Evolutionary conservation across 2,113 vertebrate species (phyloP).

Genomic region (Phalacrocorax aristotelis): DNA sequence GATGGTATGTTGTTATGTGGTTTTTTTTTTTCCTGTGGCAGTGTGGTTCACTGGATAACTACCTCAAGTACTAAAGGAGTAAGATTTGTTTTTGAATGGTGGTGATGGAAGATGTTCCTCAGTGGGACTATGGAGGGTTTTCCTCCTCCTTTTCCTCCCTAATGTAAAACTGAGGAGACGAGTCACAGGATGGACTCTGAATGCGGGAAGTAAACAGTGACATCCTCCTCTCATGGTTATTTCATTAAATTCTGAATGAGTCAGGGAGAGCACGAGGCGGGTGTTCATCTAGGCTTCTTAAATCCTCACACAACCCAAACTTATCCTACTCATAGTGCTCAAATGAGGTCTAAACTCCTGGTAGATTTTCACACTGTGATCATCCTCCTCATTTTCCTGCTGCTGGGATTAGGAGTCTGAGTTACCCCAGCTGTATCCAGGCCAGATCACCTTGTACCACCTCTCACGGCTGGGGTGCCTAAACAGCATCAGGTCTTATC

Average conservation of each 20-base stretch:
- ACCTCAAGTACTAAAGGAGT: not conserved
- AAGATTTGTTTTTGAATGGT: not conserved
- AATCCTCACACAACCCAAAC: not conserved
- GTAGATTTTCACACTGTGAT: not conserved
- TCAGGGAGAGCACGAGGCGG: not conserved
- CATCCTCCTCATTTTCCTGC: not conserved
- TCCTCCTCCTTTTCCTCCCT: not conserved
- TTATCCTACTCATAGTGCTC: not conserved
- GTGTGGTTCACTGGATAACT: not conserved
- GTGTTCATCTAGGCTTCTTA: not conserved
- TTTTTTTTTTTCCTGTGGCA: not conserved
- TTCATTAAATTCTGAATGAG: not conserved
- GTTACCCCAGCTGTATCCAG: not conserved
- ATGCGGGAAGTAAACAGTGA: conserved; percentile 23
- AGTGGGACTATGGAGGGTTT: not conserved
- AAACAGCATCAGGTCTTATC: not conserved
- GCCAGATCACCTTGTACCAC: not conserved
- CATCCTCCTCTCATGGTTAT: not conserved
- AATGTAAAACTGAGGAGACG: not conserved
- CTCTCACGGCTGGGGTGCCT: not conserved
- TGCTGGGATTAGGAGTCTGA: not conserved
- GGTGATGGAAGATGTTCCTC: not conserved
- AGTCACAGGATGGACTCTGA: conserved; percentile 21
- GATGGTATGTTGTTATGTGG: not conserved
- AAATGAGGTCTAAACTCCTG: not conserved